Base-by-base conservation (phyloP, 2,888 invertebrate genomes). In the Eristalis pertinax region DNA sequence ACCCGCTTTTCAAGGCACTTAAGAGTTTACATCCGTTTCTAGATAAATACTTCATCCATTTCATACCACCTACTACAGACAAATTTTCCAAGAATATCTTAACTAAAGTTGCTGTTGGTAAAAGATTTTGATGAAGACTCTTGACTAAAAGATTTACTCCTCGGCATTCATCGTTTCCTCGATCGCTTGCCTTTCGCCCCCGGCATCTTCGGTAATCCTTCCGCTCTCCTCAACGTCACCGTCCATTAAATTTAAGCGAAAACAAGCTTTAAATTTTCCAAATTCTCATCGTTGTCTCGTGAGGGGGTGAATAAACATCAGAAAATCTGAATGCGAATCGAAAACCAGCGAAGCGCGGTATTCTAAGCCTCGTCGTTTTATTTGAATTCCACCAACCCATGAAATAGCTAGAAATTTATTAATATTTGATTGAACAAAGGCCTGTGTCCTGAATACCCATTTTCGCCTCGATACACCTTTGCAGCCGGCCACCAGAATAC, bases 321-420 rank as follows among this genome's bases (percentile, higher is more conserved):
- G n/a, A 43, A 19, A 50, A 19, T 19, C 50, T 19, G 50, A 50
- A n/a, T 7, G 50, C 4, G 50, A 50, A 19, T 19, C 19, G 19
- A 19, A 50, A 19, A 7, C 50, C 50, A 19, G 8, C 19, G 50
- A 4, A 19, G 19, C 19, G 8, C 19, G 1, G 19, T 5, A 43
- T 7, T 43, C 43, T 4, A 43, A 50, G 50, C 50, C 1, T n/a
- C 43, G 13, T 15, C 41, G n/a, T 43, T 76, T 62, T 22, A 76
- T 76, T 68, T 50, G 69, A 70, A 79, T 79, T 79, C 78, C 64
- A 72, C 38, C n/a, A 58, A 41, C 56, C 70, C 56, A 29, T 35
- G 50, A 29, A 72, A 65, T 24, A 79, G 70, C 65, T 72, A 60
- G 70, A 79, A 73, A 79, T 73, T 79, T 72, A 81, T 81, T 81